Conservation (phyloP, 2,888 invertebrate genomes). For the Sthenelais limicola region DNA sequence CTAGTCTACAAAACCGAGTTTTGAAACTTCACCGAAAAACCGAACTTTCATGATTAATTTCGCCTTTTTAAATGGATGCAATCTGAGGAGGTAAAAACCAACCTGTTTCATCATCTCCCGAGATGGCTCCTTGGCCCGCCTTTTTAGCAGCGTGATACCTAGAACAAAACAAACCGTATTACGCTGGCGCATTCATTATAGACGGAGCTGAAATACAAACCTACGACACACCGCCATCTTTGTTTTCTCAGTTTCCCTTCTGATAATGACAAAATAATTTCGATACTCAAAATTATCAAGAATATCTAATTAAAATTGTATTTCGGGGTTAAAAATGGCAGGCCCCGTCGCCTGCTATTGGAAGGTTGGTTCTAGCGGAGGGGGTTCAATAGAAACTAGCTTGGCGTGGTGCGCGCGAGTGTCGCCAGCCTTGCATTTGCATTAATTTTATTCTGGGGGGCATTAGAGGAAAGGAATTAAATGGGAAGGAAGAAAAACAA, state of each 20-base stretch:
- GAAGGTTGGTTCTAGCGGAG: too few species aligned
- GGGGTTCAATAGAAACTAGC: too few species aligned
- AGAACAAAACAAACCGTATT: conserved; percentile 27
- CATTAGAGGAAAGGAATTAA: too few species aligned
- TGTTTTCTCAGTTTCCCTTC: conserved; percentile 25
- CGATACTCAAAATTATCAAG: conserved; percentile 37
- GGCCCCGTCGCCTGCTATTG: too few species aligned
- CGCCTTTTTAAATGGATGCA: conserved; percentile 30
- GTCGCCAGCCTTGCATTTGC: too few species aligned
- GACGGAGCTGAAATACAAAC: conserved; percentile 28
- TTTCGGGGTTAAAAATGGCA: conserved; percentile 30
- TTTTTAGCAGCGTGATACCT: conserved; percentile 31
- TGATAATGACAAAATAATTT: conserved; percentile 32
- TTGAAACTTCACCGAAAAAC: conserved; percentile 15
- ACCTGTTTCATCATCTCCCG: conserved; percentile 31
- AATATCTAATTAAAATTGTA: conserved; percentile 40
- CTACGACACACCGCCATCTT: conserved; percentile 6
- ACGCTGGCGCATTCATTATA: conserved; percentile 32
- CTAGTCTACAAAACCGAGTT: conserved; percentile 33
- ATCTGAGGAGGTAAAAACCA: conserved; percentile 29
- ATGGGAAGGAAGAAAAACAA: too few species aligned
- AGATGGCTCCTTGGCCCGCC: conserved; percentile 23
- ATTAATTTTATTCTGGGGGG: too few species aligned
- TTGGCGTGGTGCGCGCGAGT: too few species aligned
- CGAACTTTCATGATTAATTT: conserved; percentile 33